phyloP scores from a whole-genome alignment of 2,113 vertebrate genomes.

The Pseudorasbora parva region DNA sequence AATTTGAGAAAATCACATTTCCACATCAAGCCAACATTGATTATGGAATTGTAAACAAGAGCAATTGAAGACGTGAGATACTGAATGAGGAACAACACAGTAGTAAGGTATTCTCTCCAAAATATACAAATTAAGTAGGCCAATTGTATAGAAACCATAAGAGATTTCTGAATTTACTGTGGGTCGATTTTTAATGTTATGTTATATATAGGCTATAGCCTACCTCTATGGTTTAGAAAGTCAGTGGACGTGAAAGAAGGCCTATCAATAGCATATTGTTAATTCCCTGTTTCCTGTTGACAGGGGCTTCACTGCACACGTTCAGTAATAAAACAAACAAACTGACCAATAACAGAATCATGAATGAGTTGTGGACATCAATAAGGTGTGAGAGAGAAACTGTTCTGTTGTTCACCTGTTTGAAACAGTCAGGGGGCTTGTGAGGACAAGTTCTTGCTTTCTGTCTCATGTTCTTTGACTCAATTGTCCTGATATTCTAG shows the following conservation, averaged over 20 bases:
- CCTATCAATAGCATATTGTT: background rate
- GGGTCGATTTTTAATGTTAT: background rate
- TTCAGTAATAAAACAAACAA: too few species aligned
- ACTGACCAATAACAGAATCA: background rate
- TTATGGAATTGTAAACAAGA: background rate
- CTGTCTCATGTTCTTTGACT: slow-evolving; percentile 4
- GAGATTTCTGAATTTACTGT: background rate
- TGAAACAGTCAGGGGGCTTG: slow-evolving; percentile 23
- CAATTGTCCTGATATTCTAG: slow-evolving; percentile 30
- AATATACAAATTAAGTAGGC: background rate
- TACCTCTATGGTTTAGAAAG: background rate
- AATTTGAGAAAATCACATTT: background rate
- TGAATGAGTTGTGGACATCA: background rate
- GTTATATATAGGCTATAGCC: too few species aligned
- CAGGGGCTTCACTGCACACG: background rate
- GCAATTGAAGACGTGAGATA: background rate
- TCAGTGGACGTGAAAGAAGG: background rate
- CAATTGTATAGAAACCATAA: background rate
- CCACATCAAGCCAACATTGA: too few species aligned
- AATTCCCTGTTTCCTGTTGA: background rate
- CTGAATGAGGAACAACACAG: background rate
- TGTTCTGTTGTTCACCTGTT: slow-evolving; percentile 1
- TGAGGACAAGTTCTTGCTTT: background rate
- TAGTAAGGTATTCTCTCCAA: background rate
- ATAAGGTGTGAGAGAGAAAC: background rate